Evolutionary conservation across 2,797 vertebrate genomes (phyloP).

Genomic region (Caiman crocodilus): DNA sequence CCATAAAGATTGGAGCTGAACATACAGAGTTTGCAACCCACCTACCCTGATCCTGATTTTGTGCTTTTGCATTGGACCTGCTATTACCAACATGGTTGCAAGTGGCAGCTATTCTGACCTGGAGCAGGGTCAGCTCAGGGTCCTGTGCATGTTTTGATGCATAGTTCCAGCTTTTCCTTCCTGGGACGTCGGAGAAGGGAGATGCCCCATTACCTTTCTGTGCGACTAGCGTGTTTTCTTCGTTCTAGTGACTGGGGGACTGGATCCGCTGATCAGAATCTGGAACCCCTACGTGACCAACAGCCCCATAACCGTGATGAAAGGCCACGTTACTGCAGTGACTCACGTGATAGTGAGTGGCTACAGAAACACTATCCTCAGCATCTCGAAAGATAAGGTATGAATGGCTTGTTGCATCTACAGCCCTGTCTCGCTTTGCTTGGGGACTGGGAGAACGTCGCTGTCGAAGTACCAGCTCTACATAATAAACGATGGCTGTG

Average conservation of each 20-base stretch:
- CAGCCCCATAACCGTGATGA: conserved; percentile 69
- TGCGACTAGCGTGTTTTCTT: background rate
- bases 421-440: background rate
- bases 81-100: background rate
- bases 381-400: conserved; percentile 80
- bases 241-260: conserved; percentile 69
- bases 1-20: background rate
- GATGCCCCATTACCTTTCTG: too few species aligned
- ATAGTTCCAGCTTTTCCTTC: background rate
- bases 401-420: background rate
- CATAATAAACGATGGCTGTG: background rate
- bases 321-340: conserved; percentile 74
- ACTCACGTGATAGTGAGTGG: conserved; percentile 59
- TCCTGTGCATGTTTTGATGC: background rate
- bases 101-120: background rate
- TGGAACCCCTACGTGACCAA: conserved; percentile 76
- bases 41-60: background rate
- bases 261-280: conserved; percentile 66
- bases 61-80: background rate
- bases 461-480: background rate
- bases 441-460: background rate
- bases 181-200: background rate
- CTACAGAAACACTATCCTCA: conserved; percentile 65
- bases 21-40: background rate
- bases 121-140: background rate